Evolutionary conservation across 2,797 vertebrate species (phyloP), one percentile per base, ranked within the genome.

Genomic region (Anguilla pacifica): DNA sequence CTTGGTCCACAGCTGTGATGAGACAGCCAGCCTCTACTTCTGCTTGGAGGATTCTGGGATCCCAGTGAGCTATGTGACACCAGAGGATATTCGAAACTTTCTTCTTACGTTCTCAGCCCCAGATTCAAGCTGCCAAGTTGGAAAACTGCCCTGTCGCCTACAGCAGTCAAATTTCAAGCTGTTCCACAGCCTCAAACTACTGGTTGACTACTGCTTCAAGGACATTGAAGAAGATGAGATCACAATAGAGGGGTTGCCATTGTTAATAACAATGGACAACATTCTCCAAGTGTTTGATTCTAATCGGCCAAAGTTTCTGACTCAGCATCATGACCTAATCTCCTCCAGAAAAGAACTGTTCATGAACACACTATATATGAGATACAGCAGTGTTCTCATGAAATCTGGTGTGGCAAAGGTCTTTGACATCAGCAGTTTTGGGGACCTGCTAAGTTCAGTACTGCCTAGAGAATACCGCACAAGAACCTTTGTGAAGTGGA

Each of bases 201-300:
- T 99, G 25, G 98, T 99, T 83, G 99, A 99, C 91, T 99, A 99
- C 91, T 99, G 98, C 93, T 98, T 99, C 91, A 99, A 99, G 95
- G 98, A 99, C 59, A 92, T 97, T 74, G 98, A 99, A 92, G 97
- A 96, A 93, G 96, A 95, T 92, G 96, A 98, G 89, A 95, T 98
- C 83, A 94, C 94, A 83, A 97, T 99, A 90, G 98, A 98, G 89
- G 98, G 98, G 2, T 94, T 99, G 87, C 99, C 99, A 87, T 95
- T 99, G 88, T 95, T 98, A 89, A 95, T 99, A 94, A 99, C 99
- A 86, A 97, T 99, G 95, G 99, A 99, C 93, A 99, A 97, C 17
- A 97, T 98, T 90, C 95, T 99, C 89, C 99, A 99, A 87, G 96
- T 97, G 92, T 99, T 99, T 95, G 99, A 99, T 92, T 95, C 96